Evolutionary conservation across 2,888 invertebrate species (phyloP).

Genomic region (Tachystola acroxantha): DNA sequence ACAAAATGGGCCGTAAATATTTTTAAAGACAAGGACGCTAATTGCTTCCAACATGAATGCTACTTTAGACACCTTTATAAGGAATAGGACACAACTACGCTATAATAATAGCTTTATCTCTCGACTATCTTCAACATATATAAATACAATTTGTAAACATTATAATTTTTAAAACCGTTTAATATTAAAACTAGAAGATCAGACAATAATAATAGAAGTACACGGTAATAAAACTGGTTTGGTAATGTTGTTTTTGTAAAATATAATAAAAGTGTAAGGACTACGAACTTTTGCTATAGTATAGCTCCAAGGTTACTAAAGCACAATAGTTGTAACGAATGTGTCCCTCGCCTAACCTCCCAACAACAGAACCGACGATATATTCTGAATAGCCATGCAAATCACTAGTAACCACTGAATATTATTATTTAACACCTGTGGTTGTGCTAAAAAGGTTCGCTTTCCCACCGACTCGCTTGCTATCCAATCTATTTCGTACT

Average conservation of each 20-base stretch:
- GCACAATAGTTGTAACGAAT: too few relatives aligned
- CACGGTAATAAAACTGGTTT: too few relatives aligned
- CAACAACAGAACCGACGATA: constrained; percentile 4
- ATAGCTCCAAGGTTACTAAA: too few relatives aligned
- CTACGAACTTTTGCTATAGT: too few relatives aligned
- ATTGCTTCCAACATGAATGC: constrained; percentile 36
- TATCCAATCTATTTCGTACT: constrained; percentile 24
- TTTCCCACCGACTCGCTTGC: neutral
- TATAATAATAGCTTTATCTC: too few relatives aligned
- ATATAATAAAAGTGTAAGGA: too few relatives aligned
- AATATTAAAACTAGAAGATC: too few relatives aligned
- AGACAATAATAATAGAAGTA: too few relatives aligned
- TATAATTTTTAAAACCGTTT: too few relatives aligned
- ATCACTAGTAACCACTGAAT: constrained; percentile 16
- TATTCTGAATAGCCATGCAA: constrained; percentile 11
- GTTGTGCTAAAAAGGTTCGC: constrained; percentile 14
- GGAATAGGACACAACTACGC: neutral
- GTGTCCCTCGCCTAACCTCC: neutral
- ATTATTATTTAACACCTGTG: constrained; percentile 22
- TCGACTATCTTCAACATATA: neutral
- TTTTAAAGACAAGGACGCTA: constrained; percentile 41
- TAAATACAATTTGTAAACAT: too few relatives aligned
- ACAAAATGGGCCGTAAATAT: constrained; percentile 47
- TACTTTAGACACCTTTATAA: constrained; percentile 11
- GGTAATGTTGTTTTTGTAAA: too few relatives aligned